Conservation (phyloP, 2,888 invertebrate genomes). For the Idaea biselata region DNA sequence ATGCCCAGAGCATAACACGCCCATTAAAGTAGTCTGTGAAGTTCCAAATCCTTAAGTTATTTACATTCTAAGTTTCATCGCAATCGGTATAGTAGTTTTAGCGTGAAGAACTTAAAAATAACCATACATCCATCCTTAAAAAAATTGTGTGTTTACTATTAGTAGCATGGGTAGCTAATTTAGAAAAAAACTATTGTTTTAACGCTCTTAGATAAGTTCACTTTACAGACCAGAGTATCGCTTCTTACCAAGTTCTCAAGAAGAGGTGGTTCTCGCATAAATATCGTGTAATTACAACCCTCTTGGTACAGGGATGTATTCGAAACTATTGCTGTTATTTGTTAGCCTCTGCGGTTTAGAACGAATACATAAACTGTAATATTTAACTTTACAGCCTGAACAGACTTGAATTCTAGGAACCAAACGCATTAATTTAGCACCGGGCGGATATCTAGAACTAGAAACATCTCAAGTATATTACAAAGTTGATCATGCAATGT, state of each 20-base stretch:
- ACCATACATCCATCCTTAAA: no score
- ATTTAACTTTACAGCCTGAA: conserved; percentile 1
- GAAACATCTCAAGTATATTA: neutral
- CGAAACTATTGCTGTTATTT: conserved; percentile 10
- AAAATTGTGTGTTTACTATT: neutral
- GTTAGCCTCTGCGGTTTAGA: neutral
- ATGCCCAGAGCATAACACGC: no score
- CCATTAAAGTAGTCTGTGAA: no score
- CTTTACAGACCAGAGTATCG: conserved; percentile 47
- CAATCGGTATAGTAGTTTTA: no score
- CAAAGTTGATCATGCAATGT: no score
- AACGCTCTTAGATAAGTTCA: conserved; percentile 8
- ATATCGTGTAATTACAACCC: conserved; percentile 66
- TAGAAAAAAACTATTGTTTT: neutral
- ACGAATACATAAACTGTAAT: neutral
- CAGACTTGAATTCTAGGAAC: neutral
- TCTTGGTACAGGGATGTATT: conserved; percentile 41
- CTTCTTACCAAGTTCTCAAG: conserved; percentile 45
- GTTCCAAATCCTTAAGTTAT: no score
- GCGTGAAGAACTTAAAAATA: no score
- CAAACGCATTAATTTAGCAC: neutral
- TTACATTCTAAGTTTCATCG: no score
- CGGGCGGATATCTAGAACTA: neutral
- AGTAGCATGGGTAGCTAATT: neutral
- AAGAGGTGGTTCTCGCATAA: conserved; percentile 54